Evolutionary conservation across 2,888 invertebrate species (phyloP).

Genomic region (Acronicta psi): DNA sequence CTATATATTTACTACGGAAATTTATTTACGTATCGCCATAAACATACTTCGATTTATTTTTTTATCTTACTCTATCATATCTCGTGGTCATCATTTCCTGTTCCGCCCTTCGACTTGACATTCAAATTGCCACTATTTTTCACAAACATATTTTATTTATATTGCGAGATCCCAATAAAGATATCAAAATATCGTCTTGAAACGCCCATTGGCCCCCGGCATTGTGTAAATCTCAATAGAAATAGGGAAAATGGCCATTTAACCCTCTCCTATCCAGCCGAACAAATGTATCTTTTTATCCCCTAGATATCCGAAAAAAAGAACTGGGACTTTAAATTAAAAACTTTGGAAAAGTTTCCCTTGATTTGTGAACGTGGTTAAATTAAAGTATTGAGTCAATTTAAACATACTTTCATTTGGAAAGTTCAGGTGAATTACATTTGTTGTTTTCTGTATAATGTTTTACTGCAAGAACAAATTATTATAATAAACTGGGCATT

Average conservation of each 20-base stretch:
- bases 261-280: conserved; percentile 72
- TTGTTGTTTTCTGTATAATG: background rate
- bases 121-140: conserved; percentile 61
- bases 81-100: conserved; percentile 50
- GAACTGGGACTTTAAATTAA: conserved; percentile 53
- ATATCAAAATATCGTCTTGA: conserved; percentile 73
- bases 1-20: too few species aligned
- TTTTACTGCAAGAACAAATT: too few species aligned
- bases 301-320: conserved; percentile 64
- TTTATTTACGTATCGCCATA: too few species aligned
- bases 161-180: conserved; percentile 73
- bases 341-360: conserved; percentile 53
- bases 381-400: conserved; percentile 48
- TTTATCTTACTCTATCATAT: conserved; percentile 36
- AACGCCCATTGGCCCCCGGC: conserved; percentile 69
- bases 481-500: too few species aligned
- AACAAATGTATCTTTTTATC: conserved; percentile 70
- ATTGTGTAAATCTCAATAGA: conserved; percentile 74
- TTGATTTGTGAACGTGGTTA: conserved; percentile 57
- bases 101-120: conserved; percentile 45
- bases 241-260: conserved; percentile 75
- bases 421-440: conserved; percentile 12
- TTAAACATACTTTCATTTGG: conserved; percentile 26
- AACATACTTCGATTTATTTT: conserved; percentile 21
- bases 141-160: conserved; percentile 64